Conservation (phyloP, 2,113 vertebrate genomes). For the Lagopus muta region DNA sequence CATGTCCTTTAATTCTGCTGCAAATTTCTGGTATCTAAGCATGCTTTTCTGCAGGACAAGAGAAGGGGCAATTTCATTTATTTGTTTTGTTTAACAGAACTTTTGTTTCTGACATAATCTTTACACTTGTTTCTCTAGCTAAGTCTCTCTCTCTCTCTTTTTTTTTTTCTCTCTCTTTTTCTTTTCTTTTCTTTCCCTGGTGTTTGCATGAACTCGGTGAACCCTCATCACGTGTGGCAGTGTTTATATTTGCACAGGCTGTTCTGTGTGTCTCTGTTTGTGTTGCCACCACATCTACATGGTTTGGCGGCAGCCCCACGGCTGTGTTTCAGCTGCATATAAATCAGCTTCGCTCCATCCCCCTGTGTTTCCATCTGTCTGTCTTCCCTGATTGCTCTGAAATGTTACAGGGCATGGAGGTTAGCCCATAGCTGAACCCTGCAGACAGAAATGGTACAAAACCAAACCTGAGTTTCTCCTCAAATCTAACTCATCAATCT, state of each 20-base stretch:
- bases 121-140: slow-evolving; percentile 62
- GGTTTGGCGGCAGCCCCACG: slow-evolving; percentile 69
- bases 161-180: neutral
- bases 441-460: neutral
- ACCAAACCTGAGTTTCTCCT: neutral
- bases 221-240: slow-evolving; percentile 70
- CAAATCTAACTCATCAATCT: neutral
- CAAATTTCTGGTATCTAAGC: neutral
- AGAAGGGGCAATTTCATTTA: neutral
- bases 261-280: slow-evolving; percentile 77
- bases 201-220: slow-evolving; percentile 82
- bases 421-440: slow-evolving; percentile 40
- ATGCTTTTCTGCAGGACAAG: neutral
- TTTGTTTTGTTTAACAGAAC: slow-evolving; percentile 45
- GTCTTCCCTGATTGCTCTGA: slow-evolving; percentile 66
- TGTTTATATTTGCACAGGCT: slow-evolving; percentile 81
- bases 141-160: slow-evolving; percentile 1
- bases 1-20: neutral
- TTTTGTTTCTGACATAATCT: slow-evolving; percentile 61
- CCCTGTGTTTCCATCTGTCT: slow-evolving; percentile 67
- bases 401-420: slow-evolving; percentile 31
- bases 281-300: slow-evolving; percentile 75
- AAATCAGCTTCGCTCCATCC: slow-evolving; percentile 39
- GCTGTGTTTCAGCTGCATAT: slow-evolving; percentile 72
- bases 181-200: slow-evolving; percentile 45